A percentile compares a stretch with the other conserved stretches of the same genome.
Evolutionary conservation across 1,140 invertebrate species (phyloP).

Genomic region (Camponotus pennsylvanicus): DNA sequence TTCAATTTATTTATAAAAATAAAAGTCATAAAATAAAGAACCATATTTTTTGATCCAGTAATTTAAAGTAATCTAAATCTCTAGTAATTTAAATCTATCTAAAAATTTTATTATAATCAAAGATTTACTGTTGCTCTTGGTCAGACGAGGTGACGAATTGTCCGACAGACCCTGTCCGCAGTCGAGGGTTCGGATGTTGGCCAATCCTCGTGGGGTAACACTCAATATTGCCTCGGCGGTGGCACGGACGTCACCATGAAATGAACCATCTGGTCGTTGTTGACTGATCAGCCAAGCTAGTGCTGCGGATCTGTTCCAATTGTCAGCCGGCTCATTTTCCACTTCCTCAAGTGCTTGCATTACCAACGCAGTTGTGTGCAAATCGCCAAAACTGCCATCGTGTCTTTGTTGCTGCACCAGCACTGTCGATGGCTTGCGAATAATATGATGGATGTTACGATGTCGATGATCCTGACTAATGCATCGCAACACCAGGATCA

Average conservation of each 20-base stretch:
- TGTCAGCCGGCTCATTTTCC: constrained; percentile 87
- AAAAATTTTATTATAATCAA: background rate
- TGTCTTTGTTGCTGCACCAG: constrained; percentile 92
- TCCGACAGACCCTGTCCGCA: constrained; percentile 87
- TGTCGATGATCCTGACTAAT: constrained; percentile 94
- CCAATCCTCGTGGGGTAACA: constrained; percentile 89
- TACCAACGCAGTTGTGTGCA: constrained; percentile 93
- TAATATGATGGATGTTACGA: constrained; percentile 92
- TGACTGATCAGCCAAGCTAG: constrained; percentile 90
- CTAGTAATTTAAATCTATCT: background rate
- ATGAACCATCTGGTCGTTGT: constrained; percentile 92
- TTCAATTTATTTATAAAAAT: no score
- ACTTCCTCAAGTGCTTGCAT: constrained; percentile 92
- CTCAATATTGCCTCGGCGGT: constrained; percentile 93
- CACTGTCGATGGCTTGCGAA: constrained; percentile 90
- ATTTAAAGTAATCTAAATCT: no score
- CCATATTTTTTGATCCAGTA: no score
- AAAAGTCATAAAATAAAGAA: no score
- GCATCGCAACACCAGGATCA: constrained; percentile 93
- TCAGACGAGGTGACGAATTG: constrained; percentile 76
- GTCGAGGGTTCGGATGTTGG: constrained; percentile 89
- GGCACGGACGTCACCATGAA: constrained; percentile 89
- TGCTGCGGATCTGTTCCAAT: constrained; percentile 92
- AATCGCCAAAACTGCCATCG: constrained; percentile 93
- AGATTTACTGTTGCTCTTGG: constrained; percentile 76